These are phyloP conservation scores for Xanthia icteritia DNA, from an alignment of 2,888 invertebrate species.

Conservation along the genomic window DNA sequence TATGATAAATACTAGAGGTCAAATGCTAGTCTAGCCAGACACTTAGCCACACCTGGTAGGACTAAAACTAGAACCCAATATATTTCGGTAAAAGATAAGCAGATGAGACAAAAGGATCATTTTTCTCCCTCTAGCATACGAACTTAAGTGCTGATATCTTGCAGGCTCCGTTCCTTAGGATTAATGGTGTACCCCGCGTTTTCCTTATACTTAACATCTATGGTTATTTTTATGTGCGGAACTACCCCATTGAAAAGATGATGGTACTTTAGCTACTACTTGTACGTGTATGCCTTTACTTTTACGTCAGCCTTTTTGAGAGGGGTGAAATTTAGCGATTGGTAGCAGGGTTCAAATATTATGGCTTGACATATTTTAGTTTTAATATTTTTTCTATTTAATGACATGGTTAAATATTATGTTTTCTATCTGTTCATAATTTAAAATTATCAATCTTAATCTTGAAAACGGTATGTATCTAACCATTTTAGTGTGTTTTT, in stretches of 20 bases:
- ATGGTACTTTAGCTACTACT: constrained; percentile 26
- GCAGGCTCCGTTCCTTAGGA: constrained; percentile 5
- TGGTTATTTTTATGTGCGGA: constrained; percentile 48
- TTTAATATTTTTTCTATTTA: not conserved
- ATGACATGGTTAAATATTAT: not conserved
- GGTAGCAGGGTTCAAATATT: not conserved
- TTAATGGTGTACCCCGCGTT: constrained; percentile 48
- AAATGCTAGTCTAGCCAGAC: not conserved
- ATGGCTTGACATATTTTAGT: not conserved
- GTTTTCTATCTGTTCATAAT: no score
- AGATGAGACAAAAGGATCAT: constrained; percentile 7
- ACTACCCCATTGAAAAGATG: constrained; percentile 55
- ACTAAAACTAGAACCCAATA: constrained; percentile 2
- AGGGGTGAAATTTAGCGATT: not conserved
- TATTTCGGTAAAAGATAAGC: not conserved
- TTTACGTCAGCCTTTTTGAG: constrained; percentile 26
- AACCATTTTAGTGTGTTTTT: not conserved
- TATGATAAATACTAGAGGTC: not conserved
- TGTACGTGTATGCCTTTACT: constrained; percentile 15
- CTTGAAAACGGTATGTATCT: not conserved
- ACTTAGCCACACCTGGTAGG: constrained; percentile 19
- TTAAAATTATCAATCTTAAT: not conserved
- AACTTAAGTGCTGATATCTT: constrained; percentile 38
- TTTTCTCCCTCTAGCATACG: constrained; percentile 15
- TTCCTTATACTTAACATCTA: constrained; percentile 58